Conservation (phyloP, 2,888 invertebrate species). For the Nymphalis c-album region DNA sequence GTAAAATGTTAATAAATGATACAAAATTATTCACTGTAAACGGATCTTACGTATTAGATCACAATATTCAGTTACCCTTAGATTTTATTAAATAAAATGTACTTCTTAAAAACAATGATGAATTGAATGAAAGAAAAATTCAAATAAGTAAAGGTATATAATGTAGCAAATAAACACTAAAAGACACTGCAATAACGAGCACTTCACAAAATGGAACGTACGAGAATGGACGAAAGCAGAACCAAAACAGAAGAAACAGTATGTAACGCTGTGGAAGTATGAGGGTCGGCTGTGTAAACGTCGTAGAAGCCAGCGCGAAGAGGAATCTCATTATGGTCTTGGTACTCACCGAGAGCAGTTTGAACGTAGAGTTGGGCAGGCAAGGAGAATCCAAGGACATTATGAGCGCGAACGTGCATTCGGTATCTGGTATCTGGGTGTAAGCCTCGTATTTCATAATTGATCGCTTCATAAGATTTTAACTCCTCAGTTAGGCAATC, state of each 20-base stretch:
- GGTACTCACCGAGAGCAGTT: conserved; percentile 93
- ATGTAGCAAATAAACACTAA: conserved; percentile 10
- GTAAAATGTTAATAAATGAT: conserved; percentile 4
- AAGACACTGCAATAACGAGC: conserved; percentile 13
- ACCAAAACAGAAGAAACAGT: conserved; percentile 57
- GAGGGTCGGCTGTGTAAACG: conserved; percentile 70
- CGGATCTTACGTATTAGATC: conserved; percentile 21
- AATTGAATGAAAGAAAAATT: conserved; percentile 44
- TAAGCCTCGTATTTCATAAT: conserved; percentile 85
- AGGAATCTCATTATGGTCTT: conserved; percentile 73
- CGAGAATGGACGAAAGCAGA: conserved; percentile 56
- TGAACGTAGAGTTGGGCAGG: conserved; percentile 90
- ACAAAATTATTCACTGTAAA: conserved; percentile 11
- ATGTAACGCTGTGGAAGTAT: conserved; percentile 58
- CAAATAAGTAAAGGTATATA: conserved; percentile 45
- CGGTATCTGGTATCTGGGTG: conserved; percentile 90
- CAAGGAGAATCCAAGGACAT: conserved; percentile 90
- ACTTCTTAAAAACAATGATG: conserved; percentile 17
- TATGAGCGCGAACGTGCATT: conserved; percentile 92
- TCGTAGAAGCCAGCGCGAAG: conserved; percentile 77
- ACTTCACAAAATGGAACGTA: conserved; percentile 66
- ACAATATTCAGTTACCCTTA: conserved; percentile 25
- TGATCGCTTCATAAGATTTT: conserved; percentile 83
- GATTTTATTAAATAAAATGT: conserved; percentile 1
- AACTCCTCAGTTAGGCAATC: conserved; percentile 83